These are phyloP conservation scores for Drymonia ruficornis DNA, from an alignment of 2,888 invertebrate species.

Conservation along the genomic window DNA sequence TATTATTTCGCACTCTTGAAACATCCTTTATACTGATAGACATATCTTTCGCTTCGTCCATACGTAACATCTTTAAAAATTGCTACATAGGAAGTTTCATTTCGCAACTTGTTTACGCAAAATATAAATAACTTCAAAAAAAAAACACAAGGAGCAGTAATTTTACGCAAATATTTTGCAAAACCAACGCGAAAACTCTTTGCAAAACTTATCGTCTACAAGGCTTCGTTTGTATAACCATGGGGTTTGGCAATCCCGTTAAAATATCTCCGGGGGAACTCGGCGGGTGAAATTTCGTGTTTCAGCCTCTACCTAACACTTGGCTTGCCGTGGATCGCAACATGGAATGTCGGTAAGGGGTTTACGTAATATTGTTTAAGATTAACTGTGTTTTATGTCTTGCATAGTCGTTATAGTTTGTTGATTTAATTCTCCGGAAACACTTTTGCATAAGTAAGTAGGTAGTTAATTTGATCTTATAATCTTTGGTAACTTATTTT, in stretches of 20 bases:
- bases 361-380: neutral
- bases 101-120: too few relatives aligned
- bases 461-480: too few relatives aligned
- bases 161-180: neutral
- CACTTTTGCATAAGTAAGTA: too few relatives aligned
- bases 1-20: too few relatives aligned
- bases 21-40: too few relatives aligned
- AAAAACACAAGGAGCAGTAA: neutral
- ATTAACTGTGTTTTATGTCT: neutral
- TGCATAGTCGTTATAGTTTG: neutral
- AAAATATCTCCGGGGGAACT: slow-evolving; percentile 32
- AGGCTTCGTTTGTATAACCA: neutral
- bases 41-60: too few relatives aligned
- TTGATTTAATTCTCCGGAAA: neutral
- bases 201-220: neutral
- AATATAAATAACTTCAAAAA: too few relatives aligned
- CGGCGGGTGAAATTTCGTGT: slow-evolving; percentile 36
- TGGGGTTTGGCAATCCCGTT: slow-evolving; percentile 16
- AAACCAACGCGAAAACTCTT: too few relatives aligned
- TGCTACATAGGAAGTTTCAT: too few relatives aligned
- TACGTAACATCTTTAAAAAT: too few relatives aligned
- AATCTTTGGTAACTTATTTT: too few relatives aligned
- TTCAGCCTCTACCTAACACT: slow-evolving; percentile 20
- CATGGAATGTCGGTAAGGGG: neutral
- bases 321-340: neutral